A percentile compares a stretch with the other conserved stretches of the same genome.
Evolutionary conservation across 2,797 vertebrate genomes (phyloP).

Genomic region (Pseudomugil gertrudae): DNA sequence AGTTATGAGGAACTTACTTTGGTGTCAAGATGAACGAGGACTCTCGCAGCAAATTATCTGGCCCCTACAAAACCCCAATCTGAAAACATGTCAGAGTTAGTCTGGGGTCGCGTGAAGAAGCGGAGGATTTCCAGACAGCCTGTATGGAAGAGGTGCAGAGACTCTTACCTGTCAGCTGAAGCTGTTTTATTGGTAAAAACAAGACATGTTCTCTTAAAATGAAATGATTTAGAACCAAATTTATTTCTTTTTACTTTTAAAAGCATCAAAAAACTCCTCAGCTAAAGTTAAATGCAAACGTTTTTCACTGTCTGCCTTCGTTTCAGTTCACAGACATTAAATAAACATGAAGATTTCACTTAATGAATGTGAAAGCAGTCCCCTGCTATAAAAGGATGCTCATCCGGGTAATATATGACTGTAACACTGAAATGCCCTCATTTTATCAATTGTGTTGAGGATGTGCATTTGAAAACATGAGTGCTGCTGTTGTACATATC

Average conservation of each 20-base stretch:
- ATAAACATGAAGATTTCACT: neutral
- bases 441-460: constrained; percentile 1
- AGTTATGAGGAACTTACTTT: neutral
- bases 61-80: neutral
- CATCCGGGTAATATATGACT: neutral
- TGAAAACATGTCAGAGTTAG: neutral
- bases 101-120: constrained; percentile 1
- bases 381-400: neutral
- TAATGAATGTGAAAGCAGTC: neutral
- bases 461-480: constrained; percentile 22
- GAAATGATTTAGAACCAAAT: constrained; percentile 6
- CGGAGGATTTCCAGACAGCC: neutral
- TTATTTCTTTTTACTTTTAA: constrained; percentile 1
- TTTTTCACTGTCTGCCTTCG: neutral
- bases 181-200: constrained; percentile 4
- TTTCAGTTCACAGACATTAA: neutral
- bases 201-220: constrained; percentile 1
- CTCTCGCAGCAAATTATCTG: constrained; percentile 1
- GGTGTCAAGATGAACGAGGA: neutral
- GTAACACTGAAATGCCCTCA: neutral
- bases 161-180: neutral
- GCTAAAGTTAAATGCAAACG: neutral
- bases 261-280: neutral
- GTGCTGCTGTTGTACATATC: constrained; percentile 22
- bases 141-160: constrained; percentile 1